These are phyloP conservation scores for Frankliniella intonsa DNA, from an alignment of 2,888 invertebrate species.

Conservation along the genomic window DNA sequence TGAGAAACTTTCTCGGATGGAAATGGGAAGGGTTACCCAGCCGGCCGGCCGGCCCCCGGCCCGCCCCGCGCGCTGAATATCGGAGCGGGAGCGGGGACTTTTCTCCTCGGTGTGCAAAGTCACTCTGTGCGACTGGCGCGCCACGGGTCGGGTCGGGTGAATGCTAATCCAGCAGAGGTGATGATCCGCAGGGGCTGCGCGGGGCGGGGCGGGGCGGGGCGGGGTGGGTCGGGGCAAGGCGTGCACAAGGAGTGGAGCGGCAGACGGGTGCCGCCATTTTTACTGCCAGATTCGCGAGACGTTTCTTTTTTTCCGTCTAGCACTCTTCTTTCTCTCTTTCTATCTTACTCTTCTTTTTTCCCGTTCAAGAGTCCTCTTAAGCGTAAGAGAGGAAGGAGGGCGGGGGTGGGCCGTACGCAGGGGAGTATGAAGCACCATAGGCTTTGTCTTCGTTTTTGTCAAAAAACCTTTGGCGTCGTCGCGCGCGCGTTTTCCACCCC, in stretches of 20 bases:
- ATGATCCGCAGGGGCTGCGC: background rate
- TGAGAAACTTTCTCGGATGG: too few species aligned
- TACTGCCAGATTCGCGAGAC: too few species aligned
- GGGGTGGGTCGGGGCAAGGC: background rate
- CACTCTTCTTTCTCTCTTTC: background rate
- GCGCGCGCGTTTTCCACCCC: background rate
- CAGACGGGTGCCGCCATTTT: too few species aligned
- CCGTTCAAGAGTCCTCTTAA: background rate
- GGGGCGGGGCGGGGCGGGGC: background rate
- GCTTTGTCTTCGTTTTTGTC: background rate
- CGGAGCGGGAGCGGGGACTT: too few species aligned
- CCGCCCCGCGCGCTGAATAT: background rate
- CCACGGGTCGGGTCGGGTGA: too few species aligned
- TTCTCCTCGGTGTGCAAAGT: too few species aligned
- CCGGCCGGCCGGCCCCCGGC: background rate
- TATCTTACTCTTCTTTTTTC: too few species aligned
- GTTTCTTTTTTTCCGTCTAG: background rate
- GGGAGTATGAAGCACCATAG: background rate
- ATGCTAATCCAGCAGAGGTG: background rate
- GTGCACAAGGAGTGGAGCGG: background rate
- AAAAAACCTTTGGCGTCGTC: background rate
- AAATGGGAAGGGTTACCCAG: too few species aligned
- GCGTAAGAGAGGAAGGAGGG: background rate
- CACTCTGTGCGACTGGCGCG: too few species aligned
- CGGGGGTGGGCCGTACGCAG: background rate